A percentile compares a stretch with the other conserved stretches of the same genome.
Evolutionary conservation across 2,888 invertebrate species (phyloP).

Genomic region (Syrphus vitripennis): DNA sequence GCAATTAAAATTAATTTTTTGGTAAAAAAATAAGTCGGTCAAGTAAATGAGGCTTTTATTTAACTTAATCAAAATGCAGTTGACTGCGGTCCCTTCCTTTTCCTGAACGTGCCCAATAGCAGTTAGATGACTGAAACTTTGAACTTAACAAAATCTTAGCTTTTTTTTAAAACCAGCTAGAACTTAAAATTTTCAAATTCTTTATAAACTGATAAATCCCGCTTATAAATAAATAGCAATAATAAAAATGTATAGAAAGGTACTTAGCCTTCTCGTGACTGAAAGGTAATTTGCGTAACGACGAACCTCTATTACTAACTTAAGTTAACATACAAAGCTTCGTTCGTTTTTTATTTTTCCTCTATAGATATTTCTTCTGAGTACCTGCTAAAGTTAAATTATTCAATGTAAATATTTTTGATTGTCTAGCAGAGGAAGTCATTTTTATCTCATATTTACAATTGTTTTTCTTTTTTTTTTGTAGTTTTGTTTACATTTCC

Average conservation of each 20-base stretch:
- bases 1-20: too few relatives aligned
- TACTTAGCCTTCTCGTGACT: not conserved
- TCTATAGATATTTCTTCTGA: not conserved
- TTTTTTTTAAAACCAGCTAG: too few relatives aligned
- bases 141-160: too few relatives aligned
- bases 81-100: too few relatives aligned
- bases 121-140: too few relatives aligned
- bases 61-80: too few relatives aligned
- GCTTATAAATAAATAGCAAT: not conserved
- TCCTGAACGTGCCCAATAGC: too few relatives aligned
- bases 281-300: conserved; percentile 10
- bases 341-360: not conserved
- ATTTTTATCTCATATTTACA: conserved; percentile 39
- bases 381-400: conserved; percentile 41
- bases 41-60: too few relatives aligned
- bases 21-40: too few relatives aligned
- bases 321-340: not conserved
- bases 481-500: conserved; percentile 25
- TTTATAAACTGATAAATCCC: not conserved
- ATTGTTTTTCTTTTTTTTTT: conserved; percentile 22
- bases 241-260: not conserved
- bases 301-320: not conserved
- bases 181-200: not conserved
- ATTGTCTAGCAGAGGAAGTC: conserved; percentile 46
- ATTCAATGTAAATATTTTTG: conserved; percentile 62